These are phyloP conservation scores for Macquaria ambigua DNA, from an alignment of 2,113 vertebrate species.

Conservation along the genomic window DNA sequence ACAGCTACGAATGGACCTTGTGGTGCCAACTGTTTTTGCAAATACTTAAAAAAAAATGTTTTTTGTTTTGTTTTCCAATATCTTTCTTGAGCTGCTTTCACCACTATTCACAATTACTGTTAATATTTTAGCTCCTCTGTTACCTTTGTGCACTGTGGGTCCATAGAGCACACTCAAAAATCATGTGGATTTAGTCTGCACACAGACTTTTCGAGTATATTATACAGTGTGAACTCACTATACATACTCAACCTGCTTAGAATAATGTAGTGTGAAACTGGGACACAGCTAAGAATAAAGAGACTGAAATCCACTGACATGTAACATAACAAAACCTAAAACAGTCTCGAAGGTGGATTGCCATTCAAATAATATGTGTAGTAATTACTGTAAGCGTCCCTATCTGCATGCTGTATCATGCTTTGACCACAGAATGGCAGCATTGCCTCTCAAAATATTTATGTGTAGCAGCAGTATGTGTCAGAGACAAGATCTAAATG, in stretches of 20 bases:
- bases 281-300: neutral
- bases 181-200: neutral
- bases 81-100: neutral
- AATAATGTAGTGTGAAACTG: neutral
- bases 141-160: too few relatives aligned
- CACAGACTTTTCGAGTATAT: neutral
- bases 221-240: neutral
- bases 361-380: neutral
- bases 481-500: neutral
- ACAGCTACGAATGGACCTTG: neutral
- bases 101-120: neutral
- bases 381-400: too few relatives aligned
- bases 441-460: neutral
- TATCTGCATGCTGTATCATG: neutral
- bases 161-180: neutral
- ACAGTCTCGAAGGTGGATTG: too few relatives aligned
- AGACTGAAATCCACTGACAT: neutral
- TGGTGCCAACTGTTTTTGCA: too few relatives aligned
- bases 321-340: neutral
- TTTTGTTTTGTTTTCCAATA: neutral
- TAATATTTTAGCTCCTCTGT: neutral
- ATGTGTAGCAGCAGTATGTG: fast-evolving
- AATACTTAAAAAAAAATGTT: neutral
- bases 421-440: slow-evolving; percentile 32
- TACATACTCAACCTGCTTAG: neutral